Evolutionary conservation across 2,797 vertebrate species (phyloP).

Genomic region (Anableps anableps): DNA sequence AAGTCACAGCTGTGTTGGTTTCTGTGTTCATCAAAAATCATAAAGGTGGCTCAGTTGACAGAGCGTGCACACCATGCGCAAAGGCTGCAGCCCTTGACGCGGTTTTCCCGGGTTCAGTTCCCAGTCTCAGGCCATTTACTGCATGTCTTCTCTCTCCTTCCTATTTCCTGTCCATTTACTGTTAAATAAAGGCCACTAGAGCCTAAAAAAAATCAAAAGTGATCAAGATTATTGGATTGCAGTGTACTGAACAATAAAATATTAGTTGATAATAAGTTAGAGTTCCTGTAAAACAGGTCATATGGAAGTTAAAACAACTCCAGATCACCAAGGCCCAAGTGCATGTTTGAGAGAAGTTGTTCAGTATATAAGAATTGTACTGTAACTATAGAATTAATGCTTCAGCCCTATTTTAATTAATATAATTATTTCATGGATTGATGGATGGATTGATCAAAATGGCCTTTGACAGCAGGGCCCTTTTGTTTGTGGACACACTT

Average conservation of each 20-base stretch:
- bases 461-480: neutral
- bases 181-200: no score
- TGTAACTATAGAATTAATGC: neutral
- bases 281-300: no score
- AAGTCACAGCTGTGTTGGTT: neutral
- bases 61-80: no score
- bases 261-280: neutral
- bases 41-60: no score
- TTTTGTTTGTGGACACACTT: constrained; percentile 10
- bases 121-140: no score
- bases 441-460: neutral
- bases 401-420: neutral
- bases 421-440: neutral
- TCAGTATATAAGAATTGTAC: neutral
- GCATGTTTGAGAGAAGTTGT: neutral
- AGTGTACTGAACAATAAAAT: neutral
- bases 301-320: neutral
- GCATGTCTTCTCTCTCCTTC: no score
- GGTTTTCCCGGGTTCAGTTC: no score
- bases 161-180: no score
- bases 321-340: neutral
- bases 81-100: no score
- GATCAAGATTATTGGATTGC: no score
- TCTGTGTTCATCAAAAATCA: neutral
- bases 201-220: no score